A percentile compares a stretch with the other conserved stretches of the same genome.
phyloP scores from a whole-genome alignment of 2,888 invertebrate species.

The Craniophora ligustri region DNA sequence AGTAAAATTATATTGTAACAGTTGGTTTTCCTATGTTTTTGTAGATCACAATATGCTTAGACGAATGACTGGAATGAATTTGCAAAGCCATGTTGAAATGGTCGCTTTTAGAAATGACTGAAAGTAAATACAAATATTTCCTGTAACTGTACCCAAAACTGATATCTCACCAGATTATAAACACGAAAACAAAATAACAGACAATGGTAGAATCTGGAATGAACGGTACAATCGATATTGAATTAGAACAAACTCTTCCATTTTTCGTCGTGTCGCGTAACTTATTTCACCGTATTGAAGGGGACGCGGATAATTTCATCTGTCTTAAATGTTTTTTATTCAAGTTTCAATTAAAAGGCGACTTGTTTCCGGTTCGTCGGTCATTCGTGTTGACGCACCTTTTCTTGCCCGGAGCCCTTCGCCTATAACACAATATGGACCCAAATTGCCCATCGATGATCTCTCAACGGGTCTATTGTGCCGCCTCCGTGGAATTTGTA shows the following conservation, averaged over 20 bases:
- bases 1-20: background rate
- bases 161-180: slow-evolving; percentile 8
- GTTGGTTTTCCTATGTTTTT: slow-evolving; percentile 2
- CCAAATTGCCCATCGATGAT: slow-evolving; percentile 77
- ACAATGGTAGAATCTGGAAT: slow-evolving; percentile 30
- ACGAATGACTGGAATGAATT: too few relatives aligned
- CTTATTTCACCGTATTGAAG: slow-evolving; percentile 59
- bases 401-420: slow-evolving; percentile 69
- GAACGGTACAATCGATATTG: slow-evolving; percentile 67
- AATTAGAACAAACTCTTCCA: slow-evolving; percentile 57
- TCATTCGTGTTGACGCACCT: slow-evolving; percentile 61
- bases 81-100: too few relatives aligned
- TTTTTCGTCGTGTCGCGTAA: slow-evolving; percentile 50
- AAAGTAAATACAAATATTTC: background rate
- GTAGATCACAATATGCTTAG: too few relatives aligned
- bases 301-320: slow-evolving; percentile 66
- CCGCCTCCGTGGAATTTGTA: slow-evolving; percentile 74
- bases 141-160: slow-evolving; percentile 5
- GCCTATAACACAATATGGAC: slow-evolving; percentile 71
- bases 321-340: slow-evolving; percentile 65
- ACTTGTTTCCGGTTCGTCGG: slow-evolving; percentile 71
- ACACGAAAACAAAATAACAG: slow-evolving; percentile 17
- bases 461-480: slow-evolving; percentile 72
- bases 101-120: background rate
- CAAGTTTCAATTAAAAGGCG: slow-evolving; percentile 74